A percentile compares a stretch with the other conserved stretches of the same genome.
Evolutionary conservation across 2,888 invertebrate genomes (phyloP).

Genomic region (Drosophila rellima): DNA sequence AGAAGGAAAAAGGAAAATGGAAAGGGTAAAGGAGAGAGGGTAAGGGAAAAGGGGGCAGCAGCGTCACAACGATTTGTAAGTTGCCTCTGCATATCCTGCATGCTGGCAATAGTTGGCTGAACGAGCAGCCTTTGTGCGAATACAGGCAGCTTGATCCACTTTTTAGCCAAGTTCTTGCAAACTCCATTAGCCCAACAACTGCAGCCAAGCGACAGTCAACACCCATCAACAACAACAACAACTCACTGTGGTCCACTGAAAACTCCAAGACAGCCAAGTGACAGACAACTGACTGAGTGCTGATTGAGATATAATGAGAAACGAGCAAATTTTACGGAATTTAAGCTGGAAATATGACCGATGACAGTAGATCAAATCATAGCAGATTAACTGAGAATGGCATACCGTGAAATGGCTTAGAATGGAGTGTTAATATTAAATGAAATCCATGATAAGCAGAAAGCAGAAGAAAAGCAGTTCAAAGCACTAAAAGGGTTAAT

Average conservation of each 20-base stretch:
- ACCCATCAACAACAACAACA: conserved; percentile 36
- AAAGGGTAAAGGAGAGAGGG: background rate
- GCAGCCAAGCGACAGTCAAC: conserved; percentile 35
- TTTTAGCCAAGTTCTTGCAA: conserved; percentile 53
- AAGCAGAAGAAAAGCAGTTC: background rate
- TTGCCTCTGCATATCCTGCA: conserved; percentile 61
- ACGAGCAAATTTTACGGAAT: conserved; percentile 12
- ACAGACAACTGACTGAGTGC: conserved; percentile 35
- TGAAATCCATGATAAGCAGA: background rate
- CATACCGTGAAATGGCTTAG: background rate
- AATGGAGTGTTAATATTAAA: background rate
- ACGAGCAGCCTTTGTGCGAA: conserved; percentile 57
- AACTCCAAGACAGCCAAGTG: conserved; percentile 30
- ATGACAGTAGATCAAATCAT: conserved; percentile 22
- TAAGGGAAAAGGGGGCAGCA: background rate
- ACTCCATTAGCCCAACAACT: conserved; percentile 66
- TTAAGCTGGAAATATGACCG: conserved; percentile 27
- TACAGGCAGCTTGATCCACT: conserved; percentile 68
- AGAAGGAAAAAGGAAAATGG: background rate
- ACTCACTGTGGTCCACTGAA: conserved; percentile 39
- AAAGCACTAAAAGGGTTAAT: too few relatives aligned
- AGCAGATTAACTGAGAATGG: conserved; percentile 7
- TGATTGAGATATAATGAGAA: conserved; percentile 7
- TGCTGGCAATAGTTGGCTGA: conserved; percentile 43
- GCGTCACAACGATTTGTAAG: conserved; percentile 67